Evolutionary conservation across 2,113 vertebrate genomes (phyloP).

Genomic region (Dicaeum eximium): DNA sequence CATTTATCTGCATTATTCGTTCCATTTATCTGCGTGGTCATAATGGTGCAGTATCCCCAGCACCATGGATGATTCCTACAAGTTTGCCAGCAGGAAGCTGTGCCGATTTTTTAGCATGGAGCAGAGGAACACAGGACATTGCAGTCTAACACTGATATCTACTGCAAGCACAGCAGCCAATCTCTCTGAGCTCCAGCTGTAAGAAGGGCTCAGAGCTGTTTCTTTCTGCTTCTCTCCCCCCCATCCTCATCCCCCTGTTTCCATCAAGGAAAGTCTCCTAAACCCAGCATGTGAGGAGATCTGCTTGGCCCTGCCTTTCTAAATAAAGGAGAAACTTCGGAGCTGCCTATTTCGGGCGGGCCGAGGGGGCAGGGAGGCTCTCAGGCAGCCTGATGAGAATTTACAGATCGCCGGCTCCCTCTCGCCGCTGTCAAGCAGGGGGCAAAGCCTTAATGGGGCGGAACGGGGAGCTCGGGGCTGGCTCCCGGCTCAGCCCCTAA

Average conservation of each 20-base stretch:
- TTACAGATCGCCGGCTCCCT: conserved; percentile 55
- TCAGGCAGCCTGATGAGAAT: conserved; percentile 2
- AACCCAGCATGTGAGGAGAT: neutral
- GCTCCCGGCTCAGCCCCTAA: conserved; percentile 43
- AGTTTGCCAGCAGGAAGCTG: neutral
- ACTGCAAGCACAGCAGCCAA: neutral
- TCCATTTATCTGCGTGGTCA: neutral
- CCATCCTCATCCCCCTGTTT: neutral
- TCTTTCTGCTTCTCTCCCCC: neutral
- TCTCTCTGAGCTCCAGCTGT: too few species aligned
- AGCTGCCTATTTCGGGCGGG: neutral
- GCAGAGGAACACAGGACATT: neutral
- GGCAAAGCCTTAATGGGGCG: conserved; percentile 61
- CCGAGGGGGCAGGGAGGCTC: conserved; percentile 23
- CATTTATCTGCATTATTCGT: too few species aligned
- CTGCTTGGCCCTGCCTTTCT: neutral
- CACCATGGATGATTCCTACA: neutral
- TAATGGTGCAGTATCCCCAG: neutral
- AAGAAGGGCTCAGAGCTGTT: neutral
- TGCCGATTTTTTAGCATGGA: neutral
- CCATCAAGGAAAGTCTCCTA: neutral
- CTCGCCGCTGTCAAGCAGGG: conserved; percentile 32
- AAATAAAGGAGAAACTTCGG: conserved; percentile 39
- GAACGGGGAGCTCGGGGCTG: conserved; percentile 21
- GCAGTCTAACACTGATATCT: neutral